A percentile compares a stretch with the other conserved stretches of the same genome.
phyloP scores from a whole-genome alignment of 1,140 invertebrate species.

The Araneus ventricosus region DNA sequence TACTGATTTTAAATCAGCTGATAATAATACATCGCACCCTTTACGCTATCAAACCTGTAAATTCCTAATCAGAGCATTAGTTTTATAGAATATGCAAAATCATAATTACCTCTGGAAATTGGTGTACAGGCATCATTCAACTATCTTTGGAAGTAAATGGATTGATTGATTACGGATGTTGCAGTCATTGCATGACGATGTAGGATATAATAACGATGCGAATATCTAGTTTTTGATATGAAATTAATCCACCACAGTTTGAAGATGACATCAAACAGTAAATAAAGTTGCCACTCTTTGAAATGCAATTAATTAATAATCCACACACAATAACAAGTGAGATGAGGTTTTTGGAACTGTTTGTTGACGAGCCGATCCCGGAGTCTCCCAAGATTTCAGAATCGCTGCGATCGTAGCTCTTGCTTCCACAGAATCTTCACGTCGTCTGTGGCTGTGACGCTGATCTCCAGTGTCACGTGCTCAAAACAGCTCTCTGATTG shows the following conservation, averaged over 20 bases:
- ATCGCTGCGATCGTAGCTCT: not conserved
- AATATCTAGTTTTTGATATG: not conserved
- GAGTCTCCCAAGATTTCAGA: not conserved
- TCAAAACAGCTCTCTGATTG: slow-evolving; percentile 51
- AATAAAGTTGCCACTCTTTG: not conserved
- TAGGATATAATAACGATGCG: not conserved
- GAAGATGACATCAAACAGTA: not conserved
- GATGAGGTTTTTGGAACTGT: not conserved
- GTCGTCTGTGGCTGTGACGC: slow-evolving; percentile 69
- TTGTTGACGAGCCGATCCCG: not conserved
- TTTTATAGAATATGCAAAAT: not conserved
- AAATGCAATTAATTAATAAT: slow-evolving; percentile 29
- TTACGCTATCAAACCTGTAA: not conserved
- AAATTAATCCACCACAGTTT: not conserved
- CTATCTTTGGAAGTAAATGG: slow-evolving; percentile 27
- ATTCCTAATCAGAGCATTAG: not conserved
- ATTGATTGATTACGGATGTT: not conserved
- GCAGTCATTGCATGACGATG: slow-evolving; percentile 58
- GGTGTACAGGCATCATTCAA: slow-evolving; percentile 73
- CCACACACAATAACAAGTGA: slow-evolving; percentile 39
- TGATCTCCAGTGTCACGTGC: slow-evolving; percentile 62
- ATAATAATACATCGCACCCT: too few relatives aligned
- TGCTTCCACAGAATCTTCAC: not conserved
- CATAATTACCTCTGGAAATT: slow-evolving; percentile 70
- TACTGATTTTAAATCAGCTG: too few relatives aligned